Conservation (phyloP, 2,113 vertebrate genomes). For the Gallinago jamesoni region DNA sequence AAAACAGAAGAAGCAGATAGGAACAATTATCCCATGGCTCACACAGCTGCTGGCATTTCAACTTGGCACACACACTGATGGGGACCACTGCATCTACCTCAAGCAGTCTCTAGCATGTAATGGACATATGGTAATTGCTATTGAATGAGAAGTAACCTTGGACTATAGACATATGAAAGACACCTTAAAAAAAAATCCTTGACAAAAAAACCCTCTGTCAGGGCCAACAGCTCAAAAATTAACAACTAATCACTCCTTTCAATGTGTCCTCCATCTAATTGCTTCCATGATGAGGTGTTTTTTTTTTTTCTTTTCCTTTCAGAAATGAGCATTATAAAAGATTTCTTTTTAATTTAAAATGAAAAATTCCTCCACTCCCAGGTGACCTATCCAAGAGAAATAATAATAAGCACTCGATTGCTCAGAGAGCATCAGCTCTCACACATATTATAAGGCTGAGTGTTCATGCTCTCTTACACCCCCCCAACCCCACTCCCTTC, state of each 20-base stretch:
- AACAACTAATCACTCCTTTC: conserved; percentile 50
- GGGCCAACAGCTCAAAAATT: conserved; percentile 55
- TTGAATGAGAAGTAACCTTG: conserved; percentile 56
- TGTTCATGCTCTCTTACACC: background rate
- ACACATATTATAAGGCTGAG: background rate
- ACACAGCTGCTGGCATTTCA: conserved; percentile 53
- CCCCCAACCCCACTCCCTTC: background rate
- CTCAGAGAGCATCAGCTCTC: conserved; percentile 59
- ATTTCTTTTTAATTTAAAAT: conserved; percentile 71
- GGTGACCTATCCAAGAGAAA: conserved; percentile 64
- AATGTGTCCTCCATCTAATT: conserved; percentile 47
- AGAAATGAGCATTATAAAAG: conserved; percentile 61
- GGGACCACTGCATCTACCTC: conserved; percentile 28
- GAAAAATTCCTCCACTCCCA: conserved; percentile 60
- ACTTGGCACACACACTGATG: conserved; percentile 14
- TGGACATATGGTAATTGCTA: conserved; percentile 46
- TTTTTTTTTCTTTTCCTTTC: background rate
- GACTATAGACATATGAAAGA: conserved; percentile 37
- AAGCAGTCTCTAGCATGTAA: conserved; percentile 31
- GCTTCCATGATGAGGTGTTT: conserved; percentile 50
- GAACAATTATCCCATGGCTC: conserved; percentile 45
- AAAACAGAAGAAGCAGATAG: conserved; percentile 67
- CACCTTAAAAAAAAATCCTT: conserved; percentile 27
- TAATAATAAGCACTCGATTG: conserved; percentile 56
- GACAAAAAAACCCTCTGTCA: background rate